Percentiles rank a stretch among this genome's conserved stretches.
Evolutionary conservation across 2,797 vertebrate genomes (phyloP).

Genomic region (Alfaro cultratus): DNA sequence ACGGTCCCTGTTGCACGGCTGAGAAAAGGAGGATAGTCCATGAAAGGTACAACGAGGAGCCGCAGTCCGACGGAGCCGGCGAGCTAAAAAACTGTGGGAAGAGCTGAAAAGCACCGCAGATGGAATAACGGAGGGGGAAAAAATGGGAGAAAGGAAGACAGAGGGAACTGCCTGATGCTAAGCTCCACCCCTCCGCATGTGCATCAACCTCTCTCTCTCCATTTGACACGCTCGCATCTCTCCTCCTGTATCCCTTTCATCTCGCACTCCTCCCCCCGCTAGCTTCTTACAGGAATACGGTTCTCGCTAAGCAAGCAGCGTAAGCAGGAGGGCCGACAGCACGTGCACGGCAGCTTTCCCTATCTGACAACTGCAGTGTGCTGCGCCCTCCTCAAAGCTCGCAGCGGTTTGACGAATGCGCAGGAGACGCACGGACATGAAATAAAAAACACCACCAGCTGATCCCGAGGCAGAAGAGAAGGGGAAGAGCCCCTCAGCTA

Average conservation of each 20-base stretch:
- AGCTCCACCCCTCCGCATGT: conserved; percentile 81
- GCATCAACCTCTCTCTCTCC: conserved; percentile 64
- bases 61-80: conserved; percentile 32
- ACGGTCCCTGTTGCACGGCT: conserved; percentile 50
- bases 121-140: conserved; percentile 24
- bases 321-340: conserved; percentile 38
- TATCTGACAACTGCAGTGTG: conserved; percentile 25
- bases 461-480: conserved; percentile 7
- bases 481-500: conserved; percentile 14
- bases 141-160: conserved; percentile 48
- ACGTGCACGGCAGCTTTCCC: too few species aligned
- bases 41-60: conserved; percentile 18
- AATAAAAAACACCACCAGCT: conserved; percentile 2
- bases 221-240: conserved; percentile 63
- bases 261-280: conserved; percentile 60
- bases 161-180: conserved; percentile 67
- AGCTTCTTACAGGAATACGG: conserved; percentile 71
- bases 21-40: conserved; percentile 55
- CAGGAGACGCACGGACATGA: neutral
- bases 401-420: neutral
- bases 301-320: conserved; percentile 64
- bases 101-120: conserved; percentile 46
- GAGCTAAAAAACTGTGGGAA: conserved; percentile 7
- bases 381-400: neutral
- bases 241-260: conserved; percentile 52